These are phyloP conservation scores for Nyctalus aviator DNA, from an alignment of 2,797 vertebrate genomes.

Conservation along the genomic window DNA sequence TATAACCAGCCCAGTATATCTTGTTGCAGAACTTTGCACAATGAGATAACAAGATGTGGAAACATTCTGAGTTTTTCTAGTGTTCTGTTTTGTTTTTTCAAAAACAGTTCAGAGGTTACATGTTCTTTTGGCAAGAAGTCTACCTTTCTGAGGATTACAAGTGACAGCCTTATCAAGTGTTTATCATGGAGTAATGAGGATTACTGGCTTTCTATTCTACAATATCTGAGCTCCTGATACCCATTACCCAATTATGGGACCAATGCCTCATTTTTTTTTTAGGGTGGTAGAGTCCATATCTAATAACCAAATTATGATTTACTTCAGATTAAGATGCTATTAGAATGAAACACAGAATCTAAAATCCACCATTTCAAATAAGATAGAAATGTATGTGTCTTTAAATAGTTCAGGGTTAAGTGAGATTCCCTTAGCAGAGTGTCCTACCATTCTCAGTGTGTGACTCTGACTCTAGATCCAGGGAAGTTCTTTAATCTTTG, in stretches of 20 bases:
- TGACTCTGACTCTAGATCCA: neutral
- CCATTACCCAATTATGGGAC: neutral
- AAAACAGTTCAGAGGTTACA: neutral
- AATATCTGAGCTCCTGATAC: neutral
- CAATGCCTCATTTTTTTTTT: neutral
- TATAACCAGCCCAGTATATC: neutral
- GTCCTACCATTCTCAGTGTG: neutral
- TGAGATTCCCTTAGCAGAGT: neutral
- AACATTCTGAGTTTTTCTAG: neutral
- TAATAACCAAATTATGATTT: neutral
- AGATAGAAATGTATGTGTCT: neutral
- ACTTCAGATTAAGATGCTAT: neutral
- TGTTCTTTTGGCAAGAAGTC: neutral
- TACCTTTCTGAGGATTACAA: neutral
- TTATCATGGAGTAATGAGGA: neutral
- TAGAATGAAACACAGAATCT: neutral
- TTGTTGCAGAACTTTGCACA: neutral
- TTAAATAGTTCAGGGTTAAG: neutral
- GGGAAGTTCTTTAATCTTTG: neutral
- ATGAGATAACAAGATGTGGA: neutral
- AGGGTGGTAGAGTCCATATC: neutral
- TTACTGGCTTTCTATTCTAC: neutral
- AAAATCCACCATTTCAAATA: neutral
- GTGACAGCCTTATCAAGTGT: neutral
- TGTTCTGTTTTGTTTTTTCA: neutral